These are phyloP conservation scores for Gymnorhina tibicen DNA, from an alignment of 2,113 vertebrate species.

Conservation along the genomic window DNA sequence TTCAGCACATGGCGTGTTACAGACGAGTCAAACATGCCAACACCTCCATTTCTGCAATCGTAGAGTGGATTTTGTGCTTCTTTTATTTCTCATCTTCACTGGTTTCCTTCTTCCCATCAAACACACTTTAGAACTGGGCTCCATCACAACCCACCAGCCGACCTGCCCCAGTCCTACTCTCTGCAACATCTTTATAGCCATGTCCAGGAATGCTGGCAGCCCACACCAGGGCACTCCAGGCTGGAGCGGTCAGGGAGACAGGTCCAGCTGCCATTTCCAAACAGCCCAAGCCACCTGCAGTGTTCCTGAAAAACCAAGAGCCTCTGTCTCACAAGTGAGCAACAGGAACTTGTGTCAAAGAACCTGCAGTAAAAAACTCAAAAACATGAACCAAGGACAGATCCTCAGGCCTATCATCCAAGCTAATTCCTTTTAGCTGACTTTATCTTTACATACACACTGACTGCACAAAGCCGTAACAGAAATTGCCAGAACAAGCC, in stretches of 20 bases:
- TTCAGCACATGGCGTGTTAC: not conserved
- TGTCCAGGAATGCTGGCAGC: not conserved
- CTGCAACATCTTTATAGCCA: not conserved
- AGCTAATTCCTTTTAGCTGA: not conserved
- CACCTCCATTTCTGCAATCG: fast-evolving
- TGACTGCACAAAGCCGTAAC: not conserved
- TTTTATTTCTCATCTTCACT: not conserved
- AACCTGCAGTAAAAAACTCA: not conserved
- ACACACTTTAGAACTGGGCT: not conserved
- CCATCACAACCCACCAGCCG: not conserved
- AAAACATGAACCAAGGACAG: not conserved
- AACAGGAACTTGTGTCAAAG: not conserved
- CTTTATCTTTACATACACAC: not conserved
- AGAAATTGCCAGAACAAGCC: not conserved
- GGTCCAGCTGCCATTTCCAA: not conserved
- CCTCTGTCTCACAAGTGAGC: not conserved
- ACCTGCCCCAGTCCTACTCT: not conserved
- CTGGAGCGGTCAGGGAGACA: fast-evolving
- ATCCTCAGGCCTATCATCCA: not conserved
- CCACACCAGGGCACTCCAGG: not conserved
- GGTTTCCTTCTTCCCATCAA: not conserved
- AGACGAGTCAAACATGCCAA: not conserved
- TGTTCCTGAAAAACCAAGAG: not conserved
- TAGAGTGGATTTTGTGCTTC: not conserved
- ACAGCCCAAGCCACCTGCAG: not conserved